Base-by-base conservation (phyloP, 1,140 invertebrate species). In the Trypoxylus dichotomus region DNA sequence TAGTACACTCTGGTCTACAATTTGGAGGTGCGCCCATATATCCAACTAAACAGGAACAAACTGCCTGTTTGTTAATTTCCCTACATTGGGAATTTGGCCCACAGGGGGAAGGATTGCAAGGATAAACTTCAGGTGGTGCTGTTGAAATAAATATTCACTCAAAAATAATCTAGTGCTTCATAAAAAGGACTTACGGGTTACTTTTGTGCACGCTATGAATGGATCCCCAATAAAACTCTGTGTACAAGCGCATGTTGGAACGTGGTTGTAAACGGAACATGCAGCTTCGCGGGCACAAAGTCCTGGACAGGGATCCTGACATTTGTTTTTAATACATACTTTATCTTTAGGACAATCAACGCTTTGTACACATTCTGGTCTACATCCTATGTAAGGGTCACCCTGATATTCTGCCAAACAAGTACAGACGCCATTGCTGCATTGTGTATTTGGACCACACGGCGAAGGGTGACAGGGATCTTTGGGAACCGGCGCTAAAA, bases 381-480 rank as follows among this genome's bases (percentile, higher is more conserved):
- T 89, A 85, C 94, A 95, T 78, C 83, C 88, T 80, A 87, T 89
- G 80, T 95, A 94, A 10, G 94, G 93, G 85, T 94, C 93, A 63
- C 93, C 94, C 78, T 93, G 91, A 81, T 93, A 94, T 79, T 94
- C 92, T 1, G 91, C 88, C 63, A 92, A 85, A 83, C 93, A 95
- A 43, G 90, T 90, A 83, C 94, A 95, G 13, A 92, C 91, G 5
- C 93, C 93, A 80, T 93, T 91, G 25, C 91, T 89, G 79, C 94
- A 95, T 81, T 93, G 89, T 7, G 93, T 93, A 82, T 94, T 93
- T 2, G 92, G 90, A 58, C 93, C 94, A 82, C 94, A 95, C 0
- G 94, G 94, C 78, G 92, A 93, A 5, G 93, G 93, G 76, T 89
- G 87, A 83, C 94, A 95, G 7, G 91, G 91, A 78, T 85, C 83